Evolutionary conservation across 2,113 vertebrate genomes (phyloP), one percentile per base, ranked within the genome.

Genomic region (Poeciliopsis turrubarensis): DNA sequence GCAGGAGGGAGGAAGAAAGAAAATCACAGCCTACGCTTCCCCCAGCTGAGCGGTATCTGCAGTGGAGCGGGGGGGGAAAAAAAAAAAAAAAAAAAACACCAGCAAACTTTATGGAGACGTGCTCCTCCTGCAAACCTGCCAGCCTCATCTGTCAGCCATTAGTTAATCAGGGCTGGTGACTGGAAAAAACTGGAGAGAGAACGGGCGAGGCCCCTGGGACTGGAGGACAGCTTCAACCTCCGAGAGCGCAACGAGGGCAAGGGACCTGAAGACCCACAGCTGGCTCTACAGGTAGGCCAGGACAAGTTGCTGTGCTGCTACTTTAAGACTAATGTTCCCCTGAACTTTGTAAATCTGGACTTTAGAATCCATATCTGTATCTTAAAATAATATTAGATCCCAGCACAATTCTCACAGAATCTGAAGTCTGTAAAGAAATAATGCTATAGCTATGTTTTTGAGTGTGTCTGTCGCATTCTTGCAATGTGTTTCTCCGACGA

Each of bases 241-340:
- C 69, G 86, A 84, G 68, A 73, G 81, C 73, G 69, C 60, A 73
- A 72, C 70, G 80, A 90, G 89, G 87, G 83, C 77, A 79, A 82
- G 67, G 75, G 82, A 73, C 85, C 84, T 77, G 71, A 62, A 6
- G 37, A 78, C 30, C 74, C 22, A 72, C 83, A 85, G 89, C 84
- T 87, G 86, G 77, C 79, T 69, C 80, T 81, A 89, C 90, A 91
- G 91, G 92, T 93, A 92, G 54, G 87, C 65, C 66, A 68, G n/a
- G 65, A 73, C 69, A 34, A 61, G 11, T 63, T 69, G 62, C 25
- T 10, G 10, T 61, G 11, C 25, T 26, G 60, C 62, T 78, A 32
- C 63, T 76, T 60, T n/a, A 32, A 47, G 34, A 5, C 3, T 14
- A 25, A 12, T 14, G 15, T 32, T 37, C 31, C 22, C 22, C 12